These are phyloP conservation scores for Odontesthes bonariensis DNA, from an alignment of 2,113 vertebrate genomes.

Conservation along the genomic window DNA sequence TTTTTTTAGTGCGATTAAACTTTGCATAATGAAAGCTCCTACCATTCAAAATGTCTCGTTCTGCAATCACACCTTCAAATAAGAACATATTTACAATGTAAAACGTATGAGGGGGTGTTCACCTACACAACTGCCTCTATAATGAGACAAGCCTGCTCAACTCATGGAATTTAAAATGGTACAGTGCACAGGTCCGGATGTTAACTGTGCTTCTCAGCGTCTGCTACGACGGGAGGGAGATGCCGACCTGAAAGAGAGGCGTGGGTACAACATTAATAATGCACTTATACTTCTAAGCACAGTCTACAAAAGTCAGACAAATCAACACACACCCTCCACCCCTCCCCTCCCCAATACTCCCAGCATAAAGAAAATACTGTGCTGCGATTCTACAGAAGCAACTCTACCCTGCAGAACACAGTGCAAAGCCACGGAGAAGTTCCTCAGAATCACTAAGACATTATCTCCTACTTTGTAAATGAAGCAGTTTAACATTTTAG, in stretches of 20 bases:
- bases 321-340: constrained; percentile 5
- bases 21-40: constrained; percentile 90
- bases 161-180: constrained; percentile 98
- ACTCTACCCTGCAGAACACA: constrained; percentile 15
- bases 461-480: background rate
- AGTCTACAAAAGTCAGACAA: constrained; percentile 51
- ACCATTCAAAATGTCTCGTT: constrained; percentile 85
- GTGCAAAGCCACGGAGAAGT: constrained; percentile 11
- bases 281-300: constrained; percentile 9
- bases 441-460: constrained; percentile 13
- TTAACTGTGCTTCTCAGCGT: constrained; percentile 90
- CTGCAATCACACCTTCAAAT: constrained; percentile 92
- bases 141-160: constrained; percentile 99
- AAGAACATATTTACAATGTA: constrained; percentile 92
- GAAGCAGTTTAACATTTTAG: constrained; percentile 12
- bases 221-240: constrained; percentile 94
- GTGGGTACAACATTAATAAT: constrained; percentile 65
- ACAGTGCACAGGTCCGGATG: constrained; percentile 85
- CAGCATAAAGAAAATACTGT: background rate
- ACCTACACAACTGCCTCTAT: constrained; percentile 99
- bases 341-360: background rate
- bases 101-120: constrained; percentile 75
- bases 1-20: constrained; percentile 80
- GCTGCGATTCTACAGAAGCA: constrained; percentile 20
- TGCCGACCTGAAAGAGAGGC: constrained; percentile 90